phyloP scores from a whole-genome alignment of 2,797 vertebrate species.

The Gymnodraco acuticeps region DNA sequence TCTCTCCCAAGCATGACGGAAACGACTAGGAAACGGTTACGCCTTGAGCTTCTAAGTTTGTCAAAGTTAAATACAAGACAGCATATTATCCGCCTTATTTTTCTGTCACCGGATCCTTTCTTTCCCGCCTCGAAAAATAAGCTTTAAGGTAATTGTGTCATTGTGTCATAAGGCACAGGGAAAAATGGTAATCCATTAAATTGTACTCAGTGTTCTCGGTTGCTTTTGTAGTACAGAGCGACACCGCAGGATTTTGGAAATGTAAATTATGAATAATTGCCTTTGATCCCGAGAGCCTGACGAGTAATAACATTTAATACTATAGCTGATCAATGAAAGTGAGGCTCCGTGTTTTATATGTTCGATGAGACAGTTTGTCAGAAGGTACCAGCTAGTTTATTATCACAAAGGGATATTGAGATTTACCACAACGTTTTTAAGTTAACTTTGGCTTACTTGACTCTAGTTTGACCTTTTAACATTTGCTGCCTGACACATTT shows the following conservation, averaged over 20 bases:
- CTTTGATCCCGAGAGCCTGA: conserved; percentile 70
- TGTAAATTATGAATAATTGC: conserved; percentile 79
- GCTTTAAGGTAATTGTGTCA: conserved; percentile 80
- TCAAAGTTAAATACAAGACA: conserved; percentile 73
- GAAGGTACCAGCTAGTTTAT: conserved; percentile 36
- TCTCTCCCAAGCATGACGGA: conserved; percentile 44
- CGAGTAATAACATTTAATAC: conserved; percentile 69
- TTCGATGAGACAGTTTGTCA: conserved; percentile 22
- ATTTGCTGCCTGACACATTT: conserved; percentile 34
- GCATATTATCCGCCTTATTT: conserved; percentile 70
- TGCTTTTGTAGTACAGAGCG: conserved; percentile 65
- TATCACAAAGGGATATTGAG: conserved; percentile 33
- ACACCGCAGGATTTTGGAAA: conserved; percentile 65
- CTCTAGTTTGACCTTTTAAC: conserved; percentile 44
- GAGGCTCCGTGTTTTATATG: conserved; percentile 25
- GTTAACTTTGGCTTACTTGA: conserved; percentile 31
- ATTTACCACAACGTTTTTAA: conserved; percentile 7
- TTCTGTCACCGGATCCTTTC: conserved; percentile 69
- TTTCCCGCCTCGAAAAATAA: conserved; percentile 70
- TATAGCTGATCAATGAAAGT: conserved; percentile 67
- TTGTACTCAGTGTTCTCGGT: conserved; percentile 70
- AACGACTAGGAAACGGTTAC: conserved; percentile 50
- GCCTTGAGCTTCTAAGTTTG: conserved; percentile 70
- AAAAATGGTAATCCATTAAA: conserved; percentile 78
- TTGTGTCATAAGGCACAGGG: conserved; percentile 70